Evolutionary conservation across 1,140 invertebrate species (phyloP).

Genomic region (Aphis gossypii): DNA sequence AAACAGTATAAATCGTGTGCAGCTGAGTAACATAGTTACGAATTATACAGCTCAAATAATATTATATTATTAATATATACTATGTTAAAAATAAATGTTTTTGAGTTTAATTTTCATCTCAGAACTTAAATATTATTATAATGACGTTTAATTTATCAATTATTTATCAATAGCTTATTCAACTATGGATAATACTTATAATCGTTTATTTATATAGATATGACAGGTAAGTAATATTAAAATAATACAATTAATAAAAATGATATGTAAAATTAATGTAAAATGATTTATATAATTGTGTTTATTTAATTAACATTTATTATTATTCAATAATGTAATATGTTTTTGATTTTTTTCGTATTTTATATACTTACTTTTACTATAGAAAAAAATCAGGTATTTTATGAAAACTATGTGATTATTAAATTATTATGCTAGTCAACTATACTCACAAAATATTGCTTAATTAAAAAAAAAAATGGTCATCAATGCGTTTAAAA

Average conservation of each 20-base stretch:
- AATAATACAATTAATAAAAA: too few species aligned
- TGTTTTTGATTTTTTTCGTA: background rate
- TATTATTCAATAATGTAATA: background rate
- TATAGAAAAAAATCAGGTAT: background rate
- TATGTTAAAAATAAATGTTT: background rate
- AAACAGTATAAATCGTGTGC: background rate
- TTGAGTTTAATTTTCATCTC: background rate
- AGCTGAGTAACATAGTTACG: background rate
- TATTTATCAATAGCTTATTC: background rate
- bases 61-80: background rate
- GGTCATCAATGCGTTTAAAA: background rate
- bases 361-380: background rate
- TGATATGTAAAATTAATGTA: background rate
- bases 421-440: too few species aligned
- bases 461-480: background rate
- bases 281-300: background rate
- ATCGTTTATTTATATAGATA: background rate
- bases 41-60: background rate
- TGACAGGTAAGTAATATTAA: background rate
- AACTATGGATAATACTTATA: background rate
- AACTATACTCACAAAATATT: background rate
- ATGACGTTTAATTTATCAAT: background rate
- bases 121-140: background rate
- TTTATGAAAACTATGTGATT: background rate
- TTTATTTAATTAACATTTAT: background rate